Percentiles rank a stretch among this genome's conserved stretches.
Conservation (phyloP, 2,797 vertebrate species). For the Anolis apletophallus region DNA sequence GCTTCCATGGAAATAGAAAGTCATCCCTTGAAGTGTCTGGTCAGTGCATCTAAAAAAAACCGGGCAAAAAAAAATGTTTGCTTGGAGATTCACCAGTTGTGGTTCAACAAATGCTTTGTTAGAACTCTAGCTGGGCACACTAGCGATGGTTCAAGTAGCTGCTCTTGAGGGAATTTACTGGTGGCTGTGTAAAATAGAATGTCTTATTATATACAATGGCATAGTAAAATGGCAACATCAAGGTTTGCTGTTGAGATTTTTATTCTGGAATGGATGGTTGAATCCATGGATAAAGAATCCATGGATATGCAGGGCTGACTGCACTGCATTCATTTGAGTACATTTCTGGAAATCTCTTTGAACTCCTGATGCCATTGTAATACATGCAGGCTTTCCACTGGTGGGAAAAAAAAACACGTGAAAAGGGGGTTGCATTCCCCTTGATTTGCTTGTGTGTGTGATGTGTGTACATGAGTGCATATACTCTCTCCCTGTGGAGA, state of each 20-base stretch:
- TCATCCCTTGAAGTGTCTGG: background rate
- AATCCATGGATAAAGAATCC: too few relatives aligned
- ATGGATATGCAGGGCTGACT: too few relatives aligned
- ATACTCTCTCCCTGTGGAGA: background rate
- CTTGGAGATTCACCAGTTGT: background rate
- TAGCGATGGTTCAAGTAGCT: background rate
- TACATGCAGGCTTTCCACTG: background rate
- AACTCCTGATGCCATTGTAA: background rate
- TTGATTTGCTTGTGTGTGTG: conserved; percentile 8
- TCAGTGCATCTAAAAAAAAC: background rate
- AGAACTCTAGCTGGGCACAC: background rate
- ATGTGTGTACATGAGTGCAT: background rate
- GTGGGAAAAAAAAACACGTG: background rate
- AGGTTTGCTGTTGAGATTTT: too few relatives aligned
- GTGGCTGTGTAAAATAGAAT: background rate
- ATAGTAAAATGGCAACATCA: too few relatives aligned
- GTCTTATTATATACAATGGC: too few relatives aligned
- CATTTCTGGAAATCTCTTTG: background rate
- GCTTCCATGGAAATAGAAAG: background rate
- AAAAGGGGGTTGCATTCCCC: background rate
- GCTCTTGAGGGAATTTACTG: background rate
- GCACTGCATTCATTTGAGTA: background rate
- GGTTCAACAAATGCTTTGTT: background rate
- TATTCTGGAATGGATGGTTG: too few relatives aligned
- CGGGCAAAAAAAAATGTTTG: too few relatives aligned